Conservation (phyloP, 2,888 invertebrate species). For the Bugula neritina region DNA sequence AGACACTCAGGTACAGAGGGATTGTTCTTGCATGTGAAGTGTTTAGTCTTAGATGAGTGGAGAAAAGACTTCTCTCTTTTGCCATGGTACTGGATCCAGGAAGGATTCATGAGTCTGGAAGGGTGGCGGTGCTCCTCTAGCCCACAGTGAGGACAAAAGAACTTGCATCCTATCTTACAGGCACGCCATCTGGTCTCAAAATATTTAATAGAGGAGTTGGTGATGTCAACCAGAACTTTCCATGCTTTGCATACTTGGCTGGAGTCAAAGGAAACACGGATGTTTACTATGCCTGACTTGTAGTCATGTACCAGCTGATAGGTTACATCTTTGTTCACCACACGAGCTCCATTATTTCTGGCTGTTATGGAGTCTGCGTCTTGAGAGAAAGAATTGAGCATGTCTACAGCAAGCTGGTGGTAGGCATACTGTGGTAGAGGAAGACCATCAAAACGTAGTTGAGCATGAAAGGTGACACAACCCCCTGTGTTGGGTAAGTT, state of each 20-base stretch:
- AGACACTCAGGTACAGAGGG: background rate
- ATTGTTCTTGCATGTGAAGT: background rate
- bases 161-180: background rate
- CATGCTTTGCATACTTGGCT: background rate
- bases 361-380: too few relatives aligned
- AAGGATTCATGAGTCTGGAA: background rate
- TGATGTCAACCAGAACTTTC: background rate
- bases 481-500: background rate
- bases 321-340: background rate
- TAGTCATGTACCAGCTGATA: background rate
- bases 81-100: background rate
- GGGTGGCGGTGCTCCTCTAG: background rate
- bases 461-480: background rate
- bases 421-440: background rate
- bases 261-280: background rate
- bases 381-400: background rate
- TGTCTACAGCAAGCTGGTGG: background rate
- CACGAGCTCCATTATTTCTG: background rate
- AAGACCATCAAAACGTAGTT: background rate
- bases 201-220: background rate
- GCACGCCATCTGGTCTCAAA: background rate
- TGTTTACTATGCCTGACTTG: background rate
- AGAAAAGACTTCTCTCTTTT: too few relatives aligned
- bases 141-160: background rate
- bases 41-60: background rate